phyloP scores from a whole-genome alignment of 2,113 vertebrate species.

The Zosterops pallidus region DNA sequence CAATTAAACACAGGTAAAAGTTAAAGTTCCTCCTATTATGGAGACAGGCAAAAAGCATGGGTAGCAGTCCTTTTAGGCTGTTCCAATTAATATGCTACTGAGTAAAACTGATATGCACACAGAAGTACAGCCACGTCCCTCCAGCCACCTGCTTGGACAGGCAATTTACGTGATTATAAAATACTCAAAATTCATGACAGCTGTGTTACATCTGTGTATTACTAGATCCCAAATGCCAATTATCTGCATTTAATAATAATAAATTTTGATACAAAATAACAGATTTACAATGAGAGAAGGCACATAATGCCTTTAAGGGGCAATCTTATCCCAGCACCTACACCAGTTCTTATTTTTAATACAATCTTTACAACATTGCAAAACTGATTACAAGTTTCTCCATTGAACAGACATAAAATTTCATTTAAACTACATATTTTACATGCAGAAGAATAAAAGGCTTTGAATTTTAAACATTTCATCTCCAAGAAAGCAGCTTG shows the following conservation, averaged over 20 bases:
- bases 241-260: neutral
- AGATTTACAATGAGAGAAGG: neutral
- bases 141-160: neutral
- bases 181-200: neutral
- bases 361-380: neutral
- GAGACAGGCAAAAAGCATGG: neutral
- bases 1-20: neutral
- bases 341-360: neutral
- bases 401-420: neutral
- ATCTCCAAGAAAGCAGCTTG: neutral
- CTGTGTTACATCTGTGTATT: neutral
- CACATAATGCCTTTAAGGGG: neutral
- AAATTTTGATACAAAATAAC: neutral
- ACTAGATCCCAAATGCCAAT: neutral
- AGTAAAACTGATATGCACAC: neutral
- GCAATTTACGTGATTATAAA: neutral
- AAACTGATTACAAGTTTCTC: neutral
- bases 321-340: neutral
- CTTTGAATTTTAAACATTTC: neutral
- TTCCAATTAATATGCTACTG: neutral
- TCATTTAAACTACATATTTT: neutral
- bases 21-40: neutral
- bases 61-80: neutral
- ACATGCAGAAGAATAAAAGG: neutral
- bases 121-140: neutral